These are phyloP conservation scores for Camponotus vicinus DNA, from an alignment of 1,140 invertebrate genomes.

Conservation along the genomic window DNA sequence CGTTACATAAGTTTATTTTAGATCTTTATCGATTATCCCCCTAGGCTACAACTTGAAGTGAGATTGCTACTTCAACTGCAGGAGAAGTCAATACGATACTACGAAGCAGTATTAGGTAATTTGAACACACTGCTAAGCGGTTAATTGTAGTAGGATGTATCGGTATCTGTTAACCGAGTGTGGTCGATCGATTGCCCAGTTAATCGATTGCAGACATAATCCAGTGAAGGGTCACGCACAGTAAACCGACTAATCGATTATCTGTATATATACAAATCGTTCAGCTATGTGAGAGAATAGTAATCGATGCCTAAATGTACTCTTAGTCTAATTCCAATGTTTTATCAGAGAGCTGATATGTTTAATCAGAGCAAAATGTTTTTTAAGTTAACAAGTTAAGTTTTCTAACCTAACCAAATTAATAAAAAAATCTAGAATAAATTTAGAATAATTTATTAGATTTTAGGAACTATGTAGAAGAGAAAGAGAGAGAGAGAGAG, in stretches of 20 bases:
- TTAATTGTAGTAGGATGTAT: slow-evolving; percentile 75
- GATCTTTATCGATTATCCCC: not conserved
- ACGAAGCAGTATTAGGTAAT: slow-evolving; percentile 74
- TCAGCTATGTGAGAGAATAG: slow-evolving; percentile 57
- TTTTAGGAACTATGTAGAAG: not conserved
- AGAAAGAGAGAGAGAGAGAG: too few species aligned
- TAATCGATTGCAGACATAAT: slow-evolving; percentile 76
- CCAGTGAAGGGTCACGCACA: slow-evolving; percentile 70
- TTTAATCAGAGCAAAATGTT: too few species aligned
- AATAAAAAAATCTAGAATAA: not conserved
- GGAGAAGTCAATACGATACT: slow-evolving; percentile 68
- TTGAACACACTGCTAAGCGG: slow-evolving; percentile 73
- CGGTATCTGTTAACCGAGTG: slow-evolving; percentile 75
- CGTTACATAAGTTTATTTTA: too few species aligned
- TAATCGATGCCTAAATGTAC: slow-evolving; percentile 68
- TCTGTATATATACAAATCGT: slow-evolving; percentile 74
- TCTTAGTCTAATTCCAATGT: not conserved
- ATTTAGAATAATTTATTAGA: not conserved
- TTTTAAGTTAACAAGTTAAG: not conserved
- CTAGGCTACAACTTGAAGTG: slow-evolving; percentile 25
- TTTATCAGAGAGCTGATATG: not conserved
- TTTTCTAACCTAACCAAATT: not conserved
- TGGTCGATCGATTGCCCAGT: slow-evolving; percentile 71
- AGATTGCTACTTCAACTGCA: slow-evolving; percentile 19
- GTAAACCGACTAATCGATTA: slow-evolving; percentile 76